phyloP scores from a whole-genome alignment of 2,797 vertebrate species.

The Serranus cabrilla region DNA sequence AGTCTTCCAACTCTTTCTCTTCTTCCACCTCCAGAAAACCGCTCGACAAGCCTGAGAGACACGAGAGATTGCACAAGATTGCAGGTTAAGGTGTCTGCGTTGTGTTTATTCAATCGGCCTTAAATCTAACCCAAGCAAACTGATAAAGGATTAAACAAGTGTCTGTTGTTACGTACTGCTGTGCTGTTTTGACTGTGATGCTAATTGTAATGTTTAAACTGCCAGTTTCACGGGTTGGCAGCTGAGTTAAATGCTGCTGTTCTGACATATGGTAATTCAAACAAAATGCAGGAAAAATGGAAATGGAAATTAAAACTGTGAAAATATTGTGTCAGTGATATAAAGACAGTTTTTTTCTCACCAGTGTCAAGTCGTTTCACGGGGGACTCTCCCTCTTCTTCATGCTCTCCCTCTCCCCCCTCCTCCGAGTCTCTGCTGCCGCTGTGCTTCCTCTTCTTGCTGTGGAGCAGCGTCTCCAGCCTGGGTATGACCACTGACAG shows the following conservation, averaged over 20 bases:
- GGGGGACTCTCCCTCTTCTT: constrained; percentile 91
- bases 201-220: constrained; percentile 33
- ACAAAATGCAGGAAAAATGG: neutral
- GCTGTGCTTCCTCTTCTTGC: constrained; percentile 95
- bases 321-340: neutral
- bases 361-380: constrained; percentile 93
- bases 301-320: neutral
- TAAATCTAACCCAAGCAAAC: neutral
- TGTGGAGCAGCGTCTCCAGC: constrained; percentile 97
- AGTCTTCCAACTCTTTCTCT: constrained; percentile 81
- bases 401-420: constrained; percentile 86
- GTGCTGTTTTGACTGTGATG: constrained; percentile 11
- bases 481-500: constrained; percentile 98
- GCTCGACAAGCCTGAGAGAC: constrained; percentile 90
- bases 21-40: constrained; percentile 88
- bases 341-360: constrained; percentile 69
- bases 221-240: constrained; percentile 7
- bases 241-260: constrained; percentile 1
- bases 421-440: constrained; percentile 89
- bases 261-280: constrained; percentile 10
- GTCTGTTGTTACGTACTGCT: constrained; percentile 6
- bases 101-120: neutral
- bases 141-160: constrained; percentile 21
- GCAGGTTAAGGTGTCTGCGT: neutral
- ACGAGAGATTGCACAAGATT: neutral